phyloP scores from a whole-genome alignment of 2,888 invertebrate species.

The Axea sp. region DNA sequence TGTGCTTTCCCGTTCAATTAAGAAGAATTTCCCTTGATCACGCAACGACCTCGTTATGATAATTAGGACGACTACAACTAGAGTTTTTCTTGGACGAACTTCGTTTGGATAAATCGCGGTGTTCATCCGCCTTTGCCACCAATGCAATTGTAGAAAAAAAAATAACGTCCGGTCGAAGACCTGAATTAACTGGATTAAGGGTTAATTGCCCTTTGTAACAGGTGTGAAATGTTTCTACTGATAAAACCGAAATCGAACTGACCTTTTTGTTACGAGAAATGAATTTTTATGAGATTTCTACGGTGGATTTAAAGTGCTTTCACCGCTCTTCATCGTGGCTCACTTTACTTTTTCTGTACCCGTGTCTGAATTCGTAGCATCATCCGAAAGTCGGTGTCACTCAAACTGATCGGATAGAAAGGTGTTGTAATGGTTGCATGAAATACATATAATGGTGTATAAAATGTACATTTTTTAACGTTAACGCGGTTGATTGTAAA shows the following conservation, averaged over 20 bases:
- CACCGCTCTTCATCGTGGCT: slow-evolving; percentile 5
- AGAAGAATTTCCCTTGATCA: slow-evolving; percentile 22
- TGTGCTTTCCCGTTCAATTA: slow-evolving; percentile 15
- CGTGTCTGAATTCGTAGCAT: slow-evolving; percentile 9
- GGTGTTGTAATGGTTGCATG: too few species aligned
- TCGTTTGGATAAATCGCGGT: background rate
- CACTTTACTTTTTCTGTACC: slow-evolving; percentile 11
- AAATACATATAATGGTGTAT: too few species aligned
- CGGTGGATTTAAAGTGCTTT: too few species aligned
- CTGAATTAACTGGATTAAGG: background rate
- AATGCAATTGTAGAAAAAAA: too few species aligned
- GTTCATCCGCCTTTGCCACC: too few species aligned
- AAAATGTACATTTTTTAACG: too few species aligned
- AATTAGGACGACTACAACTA: slow-evolving; percentile 20
- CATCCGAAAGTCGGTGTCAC: slow-evolving; percentile 11
- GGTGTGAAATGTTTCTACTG: slow-evolving; percentile 12
- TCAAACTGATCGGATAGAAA: slow-evolving; percentile 4
- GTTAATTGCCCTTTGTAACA: slow-evolving; percentile 1
- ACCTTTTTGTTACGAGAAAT: too few species aligned
- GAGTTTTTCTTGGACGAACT: slow-evolving; percentile 2
- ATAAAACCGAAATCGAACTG: background rate
- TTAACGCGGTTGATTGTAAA: too few species aligned
- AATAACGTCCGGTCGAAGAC: too few species aligned
- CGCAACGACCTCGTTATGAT: slow-evolving; percentile 44
- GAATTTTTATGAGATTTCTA: too few species aligned